phyloP scores from a whole-genome alignment of 2,797 vertebrate species.

The Galago senegalensis region DNA sequence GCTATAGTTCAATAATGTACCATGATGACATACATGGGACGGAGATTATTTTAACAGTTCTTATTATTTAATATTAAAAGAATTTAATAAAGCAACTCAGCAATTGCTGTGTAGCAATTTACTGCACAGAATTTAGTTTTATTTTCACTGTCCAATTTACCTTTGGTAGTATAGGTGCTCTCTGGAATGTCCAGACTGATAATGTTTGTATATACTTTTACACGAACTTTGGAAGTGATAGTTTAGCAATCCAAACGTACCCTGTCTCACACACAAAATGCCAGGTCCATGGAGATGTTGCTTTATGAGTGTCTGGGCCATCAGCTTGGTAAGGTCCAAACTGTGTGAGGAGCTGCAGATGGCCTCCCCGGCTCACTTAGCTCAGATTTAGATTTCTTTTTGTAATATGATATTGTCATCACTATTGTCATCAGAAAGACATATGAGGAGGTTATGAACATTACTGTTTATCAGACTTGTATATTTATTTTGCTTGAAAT shows the following conservation, averaged over 20 bases:
- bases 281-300: not conserved
- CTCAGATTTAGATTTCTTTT: slow-evolving; percentile 91
- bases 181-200: not conserved
- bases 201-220: not conserved
- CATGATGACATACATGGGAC: not conserved
- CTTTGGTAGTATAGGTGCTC: not conserved
- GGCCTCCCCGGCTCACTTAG: slow-evolving; percentile 89
- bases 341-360: slow-evolving; percentile 90
- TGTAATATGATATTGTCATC: slow-evolving; percentile 94
- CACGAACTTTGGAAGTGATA: not conserved
- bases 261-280: not conserved
- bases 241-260: not conserved
- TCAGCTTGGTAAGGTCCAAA: slow-evolving; percentile 86
- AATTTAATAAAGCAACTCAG: not conserved
- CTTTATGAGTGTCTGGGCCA: not conserved
- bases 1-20: not conserved
- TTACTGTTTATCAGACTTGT: slow-evolving; percentile 92
- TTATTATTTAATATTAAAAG: not conserved
- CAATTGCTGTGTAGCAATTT: not conserved
- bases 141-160: not conserved
- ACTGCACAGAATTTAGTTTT: not conserved
- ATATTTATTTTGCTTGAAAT: slow-evolving; percentile 91
- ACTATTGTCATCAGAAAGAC: slow-evolving; percentile 92
- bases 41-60: not conserved
- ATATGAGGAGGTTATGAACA: slow-evolving; percentile 94